Evolutionary conservation across 2,888 invertebrate genomes (phyloP).

Genomic region (Hypolimnas misippus): DNA sequence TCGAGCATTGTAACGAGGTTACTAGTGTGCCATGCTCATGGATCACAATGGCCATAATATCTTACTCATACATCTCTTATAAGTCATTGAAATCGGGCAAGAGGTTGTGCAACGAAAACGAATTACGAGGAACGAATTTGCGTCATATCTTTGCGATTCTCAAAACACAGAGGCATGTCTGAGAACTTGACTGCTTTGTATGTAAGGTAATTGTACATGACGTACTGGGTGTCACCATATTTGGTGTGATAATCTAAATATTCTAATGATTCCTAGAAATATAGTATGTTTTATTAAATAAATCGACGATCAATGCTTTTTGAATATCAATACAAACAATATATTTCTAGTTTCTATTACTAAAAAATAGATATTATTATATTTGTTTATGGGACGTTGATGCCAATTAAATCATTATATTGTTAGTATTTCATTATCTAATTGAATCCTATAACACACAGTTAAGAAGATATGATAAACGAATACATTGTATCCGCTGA

Average conservation of each 20-base stretch:
- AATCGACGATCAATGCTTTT: no score
- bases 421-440: not conserved
- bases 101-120: not conserved
- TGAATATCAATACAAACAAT: no score
- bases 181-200: constrained; percentile 14
- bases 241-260: not conserved
- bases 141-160: constrained; percentile 10
- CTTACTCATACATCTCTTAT: constrained; percentile 13
- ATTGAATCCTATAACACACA: no score
- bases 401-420: not conserved
- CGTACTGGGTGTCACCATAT: constrained; percentile 1
- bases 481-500: constrained; percentile 1
- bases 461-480: not conserved
- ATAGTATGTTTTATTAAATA: not conserved
- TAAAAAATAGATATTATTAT: no score
- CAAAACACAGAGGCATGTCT: not conserved
- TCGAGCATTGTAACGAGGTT: constrained; percentile 36
- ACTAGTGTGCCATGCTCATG: constrained; percentile 18
- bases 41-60: constrained; percentile 25
- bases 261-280: not conserved
- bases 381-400: not conserved
- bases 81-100: constrained; percentile 9
- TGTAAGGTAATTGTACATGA: not conserved
- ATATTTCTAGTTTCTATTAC: no score
- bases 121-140: constrained; percentile 13